Conservation (phyloP, 2,888 invertebrate species). For the Cyclophora punctaria region DNA sequence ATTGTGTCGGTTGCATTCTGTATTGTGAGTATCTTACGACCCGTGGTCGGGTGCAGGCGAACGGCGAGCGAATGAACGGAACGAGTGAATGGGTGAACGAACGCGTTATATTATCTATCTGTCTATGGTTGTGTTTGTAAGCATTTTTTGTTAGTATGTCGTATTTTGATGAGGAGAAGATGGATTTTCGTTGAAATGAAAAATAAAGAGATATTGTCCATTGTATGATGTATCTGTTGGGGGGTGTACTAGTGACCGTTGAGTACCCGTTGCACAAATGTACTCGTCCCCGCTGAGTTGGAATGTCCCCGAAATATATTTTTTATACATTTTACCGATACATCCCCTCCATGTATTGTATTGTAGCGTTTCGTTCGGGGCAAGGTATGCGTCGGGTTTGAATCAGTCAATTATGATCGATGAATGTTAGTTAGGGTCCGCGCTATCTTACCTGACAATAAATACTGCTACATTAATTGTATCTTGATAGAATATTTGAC, state of each 20-base stretch:
- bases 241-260: conserved; percentile 7
- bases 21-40: not conserved
- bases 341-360: no score
- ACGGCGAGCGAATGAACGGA: not conserved
- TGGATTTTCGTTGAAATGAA: conserved; percentile 41
- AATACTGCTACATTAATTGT: no score
- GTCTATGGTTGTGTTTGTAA: conserved; percentile 57
- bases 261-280: no score
- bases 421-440: no score
- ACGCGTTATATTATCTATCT: conserved; percentile 22
- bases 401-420: no score
- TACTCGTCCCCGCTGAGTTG: no score
- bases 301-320: no score
- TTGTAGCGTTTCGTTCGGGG: no score
- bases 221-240: conserved; percentile 27
- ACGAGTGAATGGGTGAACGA: conserved; percentile 5
- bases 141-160: conserved; percentile 52
- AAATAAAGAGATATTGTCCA: conserved; percentile 38
- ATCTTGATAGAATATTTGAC: no score
- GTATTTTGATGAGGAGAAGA: conserved; percentile 40
- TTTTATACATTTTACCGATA: no score
- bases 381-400: no score
- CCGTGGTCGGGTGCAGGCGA: not conserved
- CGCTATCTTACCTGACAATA: no score
- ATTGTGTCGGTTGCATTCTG: conserved; percentile 5